Percentiles rank a stretch among this genome's conserved stretches.
Conservation (phyloP, 1,140 invertebrate genomes). For the Teleopsis dalmanni region DNA sequence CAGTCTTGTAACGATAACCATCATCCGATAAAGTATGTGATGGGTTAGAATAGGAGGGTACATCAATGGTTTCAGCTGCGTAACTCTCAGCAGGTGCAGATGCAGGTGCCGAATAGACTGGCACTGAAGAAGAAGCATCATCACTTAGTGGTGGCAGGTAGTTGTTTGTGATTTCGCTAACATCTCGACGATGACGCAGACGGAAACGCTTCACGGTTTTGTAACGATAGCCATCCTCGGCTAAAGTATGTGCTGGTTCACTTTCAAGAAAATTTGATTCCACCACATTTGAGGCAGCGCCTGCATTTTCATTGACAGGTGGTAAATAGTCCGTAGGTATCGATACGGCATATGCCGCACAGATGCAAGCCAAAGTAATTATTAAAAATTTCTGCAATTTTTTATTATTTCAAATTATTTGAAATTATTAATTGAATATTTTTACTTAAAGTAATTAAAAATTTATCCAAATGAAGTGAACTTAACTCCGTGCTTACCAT, state of each 20-base stretch:
- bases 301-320: slow-evolving; percentile 20
- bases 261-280: slow-evolving; percentile 11
- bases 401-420: not conserved
- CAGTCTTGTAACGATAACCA: slow-evolving; percentile 12
- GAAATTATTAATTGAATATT: not conserved
- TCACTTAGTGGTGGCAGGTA: slow-evolving; percentile 18
- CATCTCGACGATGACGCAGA: slow-evolving; percentile 8
- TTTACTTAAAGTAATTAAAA: not conserved
- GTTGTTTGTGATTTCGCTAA: slow-evolving; percentile 13
- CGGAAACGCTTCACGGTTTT: slow-evolving; percentile 17
- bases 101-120: slow-evolving; percentile 4
- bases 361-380: slow-evolving; percentile 33
- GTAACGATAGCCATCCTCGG: slow-evolving; percentile 25
- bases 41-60: not conserved
- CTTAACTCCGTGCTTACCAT: no score
- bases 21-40: slow-evolving; percentile 5
- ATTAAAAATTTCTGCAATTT: slow-evolving; percentile 31
- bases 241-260: slow-evolving; percentile 12
- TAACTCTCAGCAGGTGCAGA: not conserved
- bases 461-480: no score
- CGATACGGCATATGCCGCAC: slow-evolving; percentile 18
- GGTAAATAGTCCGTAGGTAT: slow-evolving; percentile 26
- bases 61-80: no score
- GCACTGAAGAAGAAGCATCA: not conserved
- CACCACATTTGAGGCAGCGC: slow-evolving; percentile 10